Conservation (phyloP, 2,797 vertebrate genomes). For the Phataginus tetradactyla region DNA sequence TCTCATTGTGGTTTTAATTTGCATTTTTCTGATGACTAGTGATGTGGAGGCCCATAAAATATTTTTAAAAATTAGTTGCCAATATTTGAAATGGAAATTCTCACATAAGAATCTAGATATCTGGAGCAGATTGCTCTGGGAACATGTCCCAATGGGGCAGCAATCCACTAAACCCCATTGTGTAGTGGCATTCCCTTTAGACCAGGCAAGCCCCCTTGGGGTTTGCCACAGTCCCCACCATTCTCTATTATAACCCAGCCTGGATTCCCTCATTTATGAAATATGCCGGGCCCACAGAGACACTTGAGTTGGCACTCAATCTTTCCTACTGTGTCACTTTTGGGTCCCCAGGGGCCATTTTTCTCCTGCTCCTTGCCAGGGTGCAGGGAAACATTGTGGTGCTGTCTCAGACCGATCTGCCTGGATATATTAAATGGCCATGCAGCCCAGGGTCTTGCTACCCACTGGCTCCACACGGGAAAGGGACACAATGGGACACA, state of each 20-base stretch:
- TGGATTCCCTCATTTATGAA: neutral
- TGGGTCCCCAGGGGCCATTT: neutral
- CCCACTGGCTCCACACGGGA: neutral
- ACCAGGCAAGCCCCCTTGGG: neutral
- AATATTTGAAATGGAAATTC: neutral
- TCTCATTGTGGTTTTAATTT: no score
- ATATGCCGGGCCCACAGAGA: neutral
- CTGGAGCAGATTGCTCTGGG: neutral
- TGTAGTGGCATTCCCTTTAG: neutral
- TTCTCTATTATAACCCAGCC: neutral
- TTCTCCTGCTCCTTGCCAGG: neutral
- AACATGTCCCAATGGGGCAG: neutral
- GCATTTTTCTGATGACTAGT: no score
- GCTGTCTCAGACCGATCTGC: neutral
- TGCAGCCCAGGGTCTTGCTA: neutral
- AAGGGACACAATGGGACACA: neutral
- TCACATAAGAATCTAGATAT: neutral
- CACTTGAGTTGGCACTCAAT: neutral
- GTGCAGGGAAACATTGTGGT: neutral
- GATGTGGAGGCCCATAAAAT: neutral
- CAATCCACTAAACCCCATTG: rapidly evolving
- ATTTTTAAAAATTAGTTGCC: neutral
- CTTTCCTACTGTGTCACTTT: neutral
- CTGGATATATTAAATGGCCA: no score
- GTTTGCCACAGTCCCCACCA: neutral